Percentiles rank a stretch among this genome's conserved stretches.
Conservation (phyloP, 2,113 vertebrate genomes). For the Nanorana parkeri region DNA sequence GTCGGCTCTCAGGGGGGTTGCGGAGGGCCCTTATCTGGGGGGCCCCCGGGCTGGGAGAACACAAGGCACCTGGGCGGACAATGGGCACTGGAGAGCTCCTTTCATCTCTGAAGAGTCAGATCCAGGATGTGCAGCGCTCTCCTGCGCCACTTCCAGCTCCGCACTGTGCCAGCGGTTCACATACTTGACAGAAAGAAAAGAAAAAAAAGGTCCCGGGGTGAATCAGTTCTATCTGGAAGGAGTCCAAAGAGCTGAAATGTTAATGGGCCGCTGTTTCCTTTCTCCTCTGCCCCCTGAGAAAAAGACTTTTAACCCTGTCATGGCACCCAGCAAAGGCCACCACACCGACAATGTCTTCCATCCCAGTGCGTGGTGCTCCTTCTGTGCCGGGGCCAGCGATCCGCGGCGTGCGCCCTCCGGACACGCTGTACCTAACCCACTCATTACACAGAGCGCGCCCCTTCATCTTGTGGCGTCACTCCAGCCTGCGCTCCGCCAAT, state of each 20-base stretch:
- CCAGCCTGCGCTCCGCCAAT: no score
- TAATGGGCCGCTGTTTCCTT: constrained; percentile 36
- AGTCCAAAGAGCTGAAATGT: not conserved
- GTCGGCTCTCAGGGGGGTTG: not conserved
- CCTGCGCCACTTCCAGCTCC: not conserved
- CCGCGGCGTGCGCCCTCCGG: not conserved
- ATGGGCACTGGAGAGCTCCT: not conserved
- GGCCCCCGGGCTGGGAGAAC: not conserved
- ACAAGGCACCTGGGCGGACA: not conserved
- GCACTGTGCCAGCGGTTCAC: not conserved
- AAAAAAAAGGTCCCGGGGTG: constrained; percentile 7
- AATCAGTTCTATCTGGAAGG: constrained; percentile 27
- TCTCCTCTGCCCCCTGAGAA: constrained; percentile 15
- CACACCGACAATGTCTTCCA: not conserved
- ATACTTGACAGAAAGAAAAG: constrained; percentile 5
- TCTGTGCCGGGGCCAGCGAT: not conserved
- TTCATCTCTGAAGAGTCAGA: not conserved
- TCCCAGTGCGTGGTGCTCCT: not conserved
- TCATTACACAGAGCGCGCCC: not conserved
- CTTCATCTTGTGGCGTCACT: no score
- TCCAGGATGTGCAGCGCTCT: not conserved
- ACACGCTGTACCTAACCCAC: not conserved
- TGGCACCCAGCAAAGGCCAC: not conserved
- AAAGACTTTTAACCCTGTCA: constrained; percentile 9
- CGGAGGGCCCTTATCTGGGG: not conserved